phyloP scores from a whole-genome alignment of 2,797 vertebrate genomes.

The Halcyon smyrnensis region DNA sequence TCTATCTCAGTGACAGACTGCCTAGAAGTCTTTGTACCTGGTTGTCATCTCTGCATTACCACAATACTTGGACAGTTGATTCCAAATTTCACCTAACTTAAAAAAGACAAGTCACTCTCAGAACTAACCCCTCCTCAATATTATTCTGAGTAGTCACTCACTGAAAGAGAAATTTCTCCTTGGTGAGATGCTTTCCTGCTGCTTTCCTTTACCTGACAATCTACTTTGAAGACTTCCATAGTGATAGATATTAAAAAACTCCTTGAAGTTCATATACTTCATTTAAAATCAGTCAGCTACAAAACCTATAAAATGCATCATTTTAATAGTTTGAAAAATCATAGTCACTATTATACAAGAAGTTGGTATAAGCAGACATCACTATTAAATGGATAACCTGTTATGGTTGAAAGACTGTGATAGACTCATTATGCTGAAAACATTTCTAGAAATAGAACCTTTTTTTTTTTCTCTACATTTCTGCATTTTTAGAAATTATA shows the following conservation, averaged over 20 bases:
- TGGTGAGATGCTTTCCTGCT: not conserved
- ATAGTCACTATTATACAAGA: not conserved
- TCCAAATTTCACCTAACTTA: not conserved
- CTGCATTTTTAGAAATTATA: not conserved
- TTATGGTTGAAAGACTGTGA: slow-evolving; percentile 32
- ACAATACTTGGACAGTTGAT: not conserved
- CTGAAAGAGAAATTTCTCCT: slow-evolving; percentile 2
- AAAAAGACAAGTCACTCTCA: not conserved
- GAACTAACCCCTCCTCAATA: not conserved
- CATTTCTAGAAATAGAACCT: not conserved
- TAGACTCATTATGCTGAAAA: slow-evolving; percentile 15
- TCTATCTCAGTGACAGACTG: not conserved
- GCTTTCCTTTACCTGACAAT: slow-evolving; percentile 28
- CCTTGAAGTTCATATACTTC: not conserved
- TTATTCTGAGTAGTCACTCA: not conserved
- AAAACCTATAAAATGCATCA: slow-evolving; percentile 33
- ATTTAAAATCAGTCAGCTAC: slow-evolving; percentile 44
- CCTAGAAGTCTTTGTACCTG: not conserved
- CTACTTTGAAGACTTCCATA: slow-evolving; percentile 24
- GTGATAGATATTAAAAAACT: slow-evolving; percentile 31
- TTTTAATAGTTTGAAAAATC: slow-evolving; percentile 49
- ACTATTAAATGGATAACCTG: slow-evolving; percentile 24
- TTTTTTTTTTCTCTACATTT: not conserved
- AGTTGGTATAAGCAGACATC: slow-evolving; percentile 3
- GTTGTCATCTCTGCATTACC: not conserved